These are phyloP conservation scores for Gymnosoma rotundatum DNA, from an alignment of 2,888 invertebrate species.

Conservation along the genomic window DNA sequence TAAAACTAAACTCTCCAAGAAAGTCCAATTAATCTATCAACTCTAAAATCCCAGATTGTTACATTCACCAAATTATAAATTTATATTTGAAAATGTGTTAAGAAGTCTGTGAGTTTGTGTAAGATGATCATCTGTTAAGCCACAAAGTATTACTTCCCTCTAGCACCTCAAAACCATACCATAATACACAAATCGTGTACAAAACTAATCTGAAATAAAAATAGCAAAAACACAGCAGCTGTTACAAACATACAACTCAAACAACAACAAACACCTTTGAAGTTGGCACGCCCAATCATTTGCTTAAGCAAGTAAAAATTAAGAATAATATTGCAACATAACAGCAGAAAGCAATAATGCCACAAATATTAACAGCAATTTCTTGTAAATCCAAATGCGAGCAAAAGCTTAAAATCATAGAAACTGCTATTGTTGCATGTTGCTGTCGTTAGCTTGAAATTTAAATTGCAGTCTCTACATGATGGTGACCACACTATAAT, in stretches of 20 bases:
- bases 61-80: too few relatives aligned
- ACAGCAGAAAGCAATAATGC: constrained; percentile 12
- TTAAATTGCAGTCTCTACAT: constrained; percentile 45
- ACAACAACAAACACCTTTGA: constrained; percentile 41
- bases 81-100: too few relatives aligned
- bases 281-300: constrained; percentile 71
- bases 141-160: too few relatives aligned
- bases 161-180: too few relatives aligned
- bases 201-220: constrained; percentile 12
- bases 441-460: constrained; percentile 23
- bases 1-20: too few relatives aligned
- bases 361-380: constrained; percentile 27
- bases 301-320: constrained; percentile 62
- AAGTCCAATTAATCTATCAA: too few relatives aligned
- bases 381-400: neutral
- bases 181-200: too few relatives aligned
- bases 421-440: constrained; percentile 25
- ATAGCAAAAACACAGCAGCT: constrained; percentile 47
- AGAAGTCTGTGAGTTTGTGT: too few relatives aligned
- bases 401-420: constrained; percentile 27
- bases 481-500: constrained; percentile 65
- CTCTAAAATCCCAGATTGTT: too few relatives aligned
- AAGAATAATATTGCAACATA: constrained; percentile 64
- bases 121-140: too few relatives aligned
- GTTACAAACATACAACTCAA: constrained; percentile 25